Evolutionary conservation across 2,888 invertebrate genomes (phyloP), one percentile per base, ranked within the genome.

Genomic region (Oscheius myriophilus): DNA sequence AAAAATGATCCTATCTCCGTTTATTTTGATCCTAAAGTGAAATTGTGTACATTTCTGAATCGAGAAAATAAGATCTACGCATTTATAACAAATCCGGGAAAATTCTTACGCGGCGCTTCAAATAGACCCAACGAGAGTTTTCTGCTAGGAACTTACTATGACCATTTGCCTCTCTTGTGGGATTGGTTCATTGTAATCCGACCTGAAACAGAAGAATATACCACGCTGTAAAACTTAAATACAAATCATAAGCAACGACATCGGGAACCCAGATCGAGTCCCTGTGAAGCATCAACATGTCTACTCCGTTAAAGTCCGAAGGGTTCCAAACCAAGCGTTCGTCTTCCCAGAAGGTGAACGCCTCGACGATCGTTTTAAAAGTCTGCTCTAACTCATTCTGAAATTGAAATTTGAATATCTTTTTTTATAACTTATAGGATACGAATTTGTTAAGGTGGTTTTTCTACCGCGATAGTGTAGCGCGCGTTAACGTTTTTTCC

Each of bases 351-450:
- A 43, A 26, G 23, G 45, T 55, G 1, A 25, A 16, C 7, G 43
- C 25, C 26, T 65, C 65, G 2, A 39, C 43, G 16, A 65, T 54
- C 23, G 43, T 23, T n/a, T n/a, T 55, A 16, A 49, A 23, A 4
- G 57, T 55, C 49, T 65, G 55, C 33, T 55, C 55, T 16, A 55
- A 55, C 45, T 65, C 65, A n/a, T 65, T 55, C 65, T 65, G 26
- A 41, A 64, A 4, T 1, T 1, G 25, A 26, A 25, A 25, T 4
- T n/a, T n/a, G n/a, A n/a, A n/a, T n/a, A n/a, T n/a, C n/a, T n/a
- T 11, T 11, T 52, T 18, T 52, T 43, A n/a, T 14, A 43, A 43
- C 45, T 43, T 14, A n/a, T 43, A 14, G 12, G 45, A 43, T 12
- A 43, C 45, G 16, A 43, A 43, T 16, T 16, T 14, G 45, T 43